Evolutionary conservation across 2,888 invertebrate genomes (phyloP).

Genomic region (Alcis repandata): DNA sequence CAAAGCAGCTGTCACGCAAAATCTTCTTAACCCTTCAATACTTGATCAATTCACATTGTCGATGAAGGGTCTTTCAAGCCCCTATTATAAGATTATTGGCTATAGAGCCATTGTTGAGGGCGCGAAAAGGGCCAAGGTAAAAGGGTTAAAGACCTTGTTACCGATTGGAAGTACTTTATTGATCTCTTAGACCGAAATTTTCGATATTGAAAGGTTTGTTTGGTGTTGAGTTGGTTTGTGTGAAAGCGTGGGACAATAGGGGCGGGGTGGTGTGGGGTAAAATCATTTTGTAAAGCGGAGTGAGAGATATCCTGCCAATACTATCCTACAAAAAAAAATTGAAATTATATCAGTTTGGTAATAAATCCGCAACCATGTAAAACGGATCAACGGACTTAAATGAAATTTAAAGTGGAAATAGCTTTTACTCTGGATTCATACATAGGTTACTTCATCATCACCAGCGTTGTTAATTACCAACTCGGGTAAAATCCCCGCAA

Average conservation of each 20-base stretch:
- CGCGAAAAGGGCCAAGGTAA: slow-evolving; percentile 60
- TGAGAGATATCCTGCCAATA: too few relatives aligned
- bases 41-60: slow-evolving; percentile 59
- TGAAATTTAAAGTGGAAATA: too few relatives aligned
- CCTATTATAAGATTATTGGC: slow-evolving; percentile 84
- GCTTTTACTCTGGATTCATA: too few relatives aligned
- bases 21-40: slow-evolving; percentile 70
- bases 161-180: slow-evolving; percentile 54
- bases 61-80: slow-evolving; percentile 56
- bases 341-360: too few relatives aligned
- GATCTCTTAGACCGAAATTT: slow-evolving; percentile 18
- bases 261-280: slow-evolving; percentile 28
- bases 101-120: slow-evolving; percentile 82
- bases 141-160: slow-evolving; percentile 67
- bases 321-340: too few relatives aligned
- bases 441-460: too few relatives aligned
- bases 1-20: slow-evolving; percentile 53
- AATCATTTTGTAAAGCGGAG: slow-evolving; percentile 5
- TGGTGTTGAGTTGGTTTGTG: slow-evolving; percentile 20
- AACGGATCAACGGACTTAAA: too few relatives aligned
- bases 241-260: slow-evolving; percentile 13
- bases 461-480: too few relatives aligned
- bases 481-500: too few relatives aligned
- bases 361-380: too few relatives aligned
- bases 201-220: slow-evolving; percentile 17